Evolutionary conservation across 2,113 vertebrate species (phyloP), one percentile per base, ranked within the genome.

Genomic region (Varanus salvator): DNA sequence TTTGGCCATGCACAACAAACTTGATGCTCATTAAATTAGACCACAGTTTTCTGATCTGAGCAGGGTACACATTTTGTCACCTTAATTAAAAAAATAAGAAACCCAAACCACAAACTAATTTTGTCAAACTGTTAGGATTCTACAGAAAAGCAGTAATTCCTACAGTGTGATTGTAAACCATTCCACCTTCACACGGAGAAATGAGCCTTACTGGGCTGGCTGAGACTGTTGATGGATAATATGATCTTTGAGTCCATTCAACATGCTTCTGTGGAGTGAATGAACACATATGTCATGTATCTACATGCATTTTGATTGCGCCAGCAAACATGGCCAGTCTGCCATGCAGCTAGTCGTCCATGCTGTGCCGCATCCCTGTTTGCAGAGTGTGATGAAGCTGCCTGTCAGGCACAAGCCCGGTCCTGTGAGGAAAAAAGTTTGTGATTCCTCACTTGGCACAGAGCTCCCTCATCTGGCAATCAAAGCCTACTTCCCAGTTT

Each of bases 401-500:
- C 50, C 71, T 89, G 74, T 78, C 74, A 57, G 23, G 64, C 23
- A 44, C 74, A 68, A 71, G 8, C 60, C 64, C 27, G 68, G 76
- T 2, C 31, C 60, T 57, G 52, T 31, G 75, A 64, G 38, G 27
- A 60, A 85, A 57, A 80, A 54, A 48, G 71, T 74, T 69, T 71
- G 72, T 5, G 15, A 54, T 66, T 66, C 54, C 74, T 68, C 8
- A 29, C 64, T 78, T 69, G 82, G 88, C 88, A 78, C 60, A 78
- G 74, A 66, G 75, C 82, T 89, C 74, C 82, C 88, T 85, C 88
- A 54, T 69, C 88, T 85, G 88, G 82, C 66, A 78, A 77, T 38
- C 57, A 77, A 82, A 88, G 34, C 54, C 31, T 57, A 74, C 14
- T 27, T 83, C 19, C 12, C 52, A 44, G 21, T 74, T 38, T 75